Percentiles rank a stretch among this genome's conserved stretches.
These are phyloP conservation scores for Cynopterus brachyotis DNA, from an alignment of 2,113 vertebrate species.

Conservation along the genomic window DNA sequence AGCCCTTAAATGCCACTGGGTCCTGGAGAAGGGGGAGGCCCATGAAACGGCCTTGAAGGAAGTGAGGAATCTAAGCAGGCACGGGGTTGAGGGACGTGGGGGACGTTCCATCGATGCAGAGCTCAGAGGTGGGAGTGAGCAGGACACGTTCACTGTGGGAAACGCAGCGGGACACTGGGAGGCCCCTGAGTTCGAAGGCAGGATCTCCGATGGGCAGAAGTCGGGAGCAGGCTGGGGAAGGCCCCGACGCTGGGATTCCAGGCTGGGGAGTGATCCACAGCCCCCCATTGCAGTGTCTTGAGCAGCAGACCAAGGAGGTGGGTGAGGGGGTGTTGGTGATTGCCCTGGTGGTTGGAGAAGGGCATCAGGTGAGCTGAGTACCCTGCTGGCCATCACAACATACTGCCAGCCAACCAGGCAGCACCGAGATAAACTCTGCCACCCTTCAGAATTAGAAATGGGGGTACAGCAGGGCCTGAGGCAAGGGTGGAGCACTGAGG, in stretches of 20 bases:
- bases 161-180: not conserved
- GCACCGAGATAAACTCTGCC: not conserved
- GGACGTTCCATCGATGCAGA: not conserved
- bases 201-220: no score
- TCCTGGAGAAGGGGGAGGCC: not conserved
- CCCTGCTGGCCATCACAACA: not conserved
- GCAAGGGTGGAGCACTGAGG: not conserved
- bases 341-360: not conserved
- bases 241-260: no score
- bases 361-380: not conserved
- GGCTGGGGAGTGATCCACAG: not conserved
- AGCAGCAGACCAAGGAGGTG: not conserved
- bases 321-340: not conserved
- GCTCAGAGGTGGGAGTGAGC: not conserved
- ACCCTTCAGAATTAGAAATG: not conserved
- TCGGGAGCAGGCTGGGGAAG: not conserved
- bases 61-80: not conserved
- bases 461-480: not conserved
- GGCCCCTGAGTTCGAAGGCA: not conserved
- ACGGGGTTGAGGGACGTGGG: not conserved
- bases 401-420: not conserved
- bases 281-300: not conserved
- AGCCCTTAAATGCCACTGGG: not conserved
- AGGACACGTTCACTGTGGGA: accelerated
- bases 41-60: not conserved